Base-by-base conservation (phyloP, 2,888 invertebrate species). In the Tachina lurida region DNA sequence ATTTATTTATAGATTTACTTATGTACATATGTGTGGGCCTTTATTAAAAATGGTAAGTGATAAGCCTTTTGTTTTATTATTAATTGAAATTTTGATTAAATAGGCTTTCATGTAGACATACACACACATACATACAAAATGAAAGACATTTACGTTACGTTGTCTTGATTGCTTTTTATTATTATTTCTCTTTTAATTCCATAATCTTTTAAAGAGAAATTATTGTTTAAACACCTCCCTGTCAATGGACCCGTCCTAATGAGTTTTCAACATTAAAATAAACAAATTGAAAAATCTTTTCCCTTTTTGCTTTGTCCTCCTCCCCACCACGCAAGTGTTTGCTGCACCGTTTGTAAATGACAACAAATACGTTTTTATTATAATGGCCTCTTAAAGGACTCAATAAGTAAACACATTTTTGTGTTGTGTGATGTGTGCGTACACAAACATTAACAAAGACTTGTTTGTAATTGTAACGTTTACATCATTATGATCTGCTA, bases 401-500 rank as follows among this genome's bases (percentile, higher is more conserved):
- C 49, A 75, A 85, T 47, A 70, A 81, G 67, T n/a, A 74, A 45
- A 43, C 12, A 31, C 47, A 2, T 43, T n/a, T n/a, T n/a, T 71
- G 56, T 56, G 58, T 31, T 56, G 19, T 13, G 7, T 41, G 60
- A 31, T 41, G n/a, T 56, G 54, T 22, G 22, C 17, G 49, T 22
- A 22, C 22, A 39, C 22, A 39, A 39, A 43, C n/a, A 13, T 52
- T n/a, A 52, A 67, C n/a, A 67, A 49, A 52, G 19, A 58, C 31
- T 70, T 62, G 52, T 70, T 70, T 78, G 41, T 68, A 47, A 70
- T 76, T 80, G 67, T 73, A 71, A 71, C 56, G 73, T 68, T 74
- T 76, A 63, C 68, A 54, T 49, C 71, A 67, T 82, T 79, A 83
- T 77, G 90, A 91, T 89, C 89, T 88, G 91, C 91, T 91, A 91